These are phyloP conservation scores for Drosophila serrata DNA, from an alignment of 1,140 invertebrate species.

Conservation along the genomic window DNA sequence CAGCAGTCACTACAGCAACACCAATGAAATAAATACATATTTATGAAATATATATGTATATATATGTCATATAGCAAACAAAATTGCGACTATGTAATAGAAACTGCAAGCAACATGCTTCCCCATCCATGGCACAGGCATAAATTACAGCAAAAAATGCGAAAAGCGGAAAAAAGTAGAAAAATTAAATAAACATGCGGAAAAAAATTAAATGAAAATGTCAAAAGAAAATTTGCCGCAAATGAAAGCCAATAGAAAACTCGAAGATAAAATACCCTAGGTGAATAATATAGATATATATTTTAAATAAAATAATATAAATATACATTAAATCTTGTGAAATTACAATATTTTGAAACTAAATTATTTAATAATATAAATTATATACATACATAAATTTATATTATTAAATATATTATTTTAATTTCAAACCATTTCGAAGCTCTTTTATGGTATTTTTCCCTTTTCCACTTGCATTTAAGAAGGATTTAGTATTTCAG, in stretches of 20 bases:
- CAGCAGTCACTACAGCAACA: neutral
- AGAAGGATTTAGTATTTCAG: neutral
- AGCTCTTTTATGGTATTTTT: neutral
- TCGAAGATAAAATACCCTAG: constrained; percentile 7
- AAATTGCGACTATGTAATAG: constrained; percentile 6
- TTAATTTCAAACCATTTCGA: neutral
- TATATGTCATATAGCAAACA: constrained; percentile 7
- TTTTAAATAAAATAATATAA: neutral
- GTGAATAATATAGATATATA: too few relatives aligned
- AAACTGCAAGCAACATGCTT: neutral
- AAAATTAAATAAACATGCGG: constrained; percentile 76
- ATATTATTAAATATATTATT: neutral
- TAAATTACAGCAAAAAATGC: constrained; percentile 73
- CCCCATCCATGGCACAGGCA: constrained; percentile 1
- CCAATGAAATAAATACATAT: neutral
- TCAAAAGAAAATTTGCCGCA: constrained; percentile 32
- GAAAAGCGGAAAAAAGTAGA: constrained; percentile 62
- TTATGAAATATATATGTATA: constrained; percentile 5
- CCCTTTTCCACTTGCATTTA: too few relatives aligned
- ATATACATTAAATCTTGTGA: neutral
- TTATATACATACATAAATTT: too few relatives aligned
- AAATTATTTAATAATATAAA: too few relatives aligned
- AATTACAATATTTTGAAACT: too few relatives aligned
- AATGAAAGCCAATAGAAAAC: neutral
- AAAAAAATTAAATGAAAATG: constrained; percentile 33